Evolutionary conservation across 2,113 vertebrate genomes (phyloP).

Genomic region (Chlorodrepanis virens): DNA sequence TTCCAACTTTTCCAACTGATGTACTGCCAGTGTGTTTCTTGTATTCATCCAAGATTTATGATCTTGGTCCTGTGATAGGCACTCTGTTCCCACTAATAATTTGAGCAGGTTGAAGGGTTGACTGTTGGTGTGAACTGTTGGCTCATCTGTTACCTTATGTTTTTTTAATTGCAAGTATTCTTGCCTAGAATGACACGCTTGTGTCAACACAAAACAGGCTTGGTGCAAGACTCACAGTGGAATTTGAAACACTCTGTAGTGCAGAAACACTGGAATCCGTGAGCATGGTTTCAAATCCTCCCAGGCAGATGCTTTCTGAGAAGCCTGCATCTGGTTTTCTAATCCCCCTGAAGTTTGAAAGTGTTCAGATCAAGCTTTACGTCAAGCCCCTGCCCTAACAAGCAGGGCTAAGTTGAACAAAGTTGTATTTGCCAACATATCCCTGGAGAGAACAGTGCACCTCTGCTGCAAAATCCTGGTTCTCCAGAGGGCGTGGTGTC

Average conservation of each 20-base stretch:
- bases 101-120: background rate
- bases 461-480: background rate
- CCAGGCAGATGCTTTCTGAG: conserved; percentile 3
- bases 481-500: background rate
- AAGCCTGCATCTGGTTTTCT: conserved; percentile 16
- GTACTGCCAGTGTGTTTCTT: background rate
- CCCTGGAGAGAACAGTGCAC: background rate
- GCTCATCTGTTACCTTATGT: background rate
- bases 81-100: background rate
- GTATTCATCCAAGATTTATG: background rate
- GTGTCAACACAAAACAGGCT: conserved; percentile 2
- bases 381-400: background rate
- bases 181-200: background rate
- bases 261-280: background rate
- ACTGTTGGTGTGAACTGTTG: background rate
- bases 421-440: background rate
- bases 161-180: background rate
- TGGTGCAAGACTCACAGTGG: background rate
- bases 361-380: background rate
- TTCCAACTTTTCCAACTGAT: background rate
- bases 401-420: background rate
- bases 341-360: background rate
- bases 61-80: background rate
- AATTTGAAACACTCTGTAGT: background rate
- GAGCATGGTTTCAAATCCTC: background rate